These are phyloP conservation scores for Hemibagrus guttatus DNA, from an alignment of 2,797 vertebrate genomes.

Conservation along the genomic window DNA sequence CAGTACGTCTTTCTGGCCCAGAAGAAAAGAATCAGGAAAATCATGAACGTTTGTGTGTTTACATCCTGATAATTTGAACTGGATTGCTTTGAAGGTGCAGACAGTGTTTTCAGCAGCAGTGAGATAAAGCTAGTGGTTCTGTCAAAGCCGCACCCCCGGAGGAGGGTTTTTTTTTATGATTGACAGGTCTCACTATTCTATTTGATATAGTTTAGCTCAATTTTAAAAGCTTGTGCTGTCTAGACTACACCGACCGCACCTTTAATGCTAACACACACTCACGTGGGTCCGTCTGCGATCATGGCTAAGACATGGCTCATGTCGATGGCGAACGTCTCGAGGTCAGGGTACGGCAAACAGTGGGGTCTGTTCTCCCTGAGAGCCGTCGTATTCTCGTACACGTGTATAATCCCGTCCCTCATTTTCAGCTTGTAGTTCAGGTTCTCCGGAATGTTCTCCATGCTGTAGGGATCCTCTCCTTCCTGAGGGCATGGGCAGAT, in stretches of 20 bases:
- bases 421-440: slow-evolving; percentile 84
- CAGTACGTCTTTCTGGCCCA: slow-evolving; percentile 73
- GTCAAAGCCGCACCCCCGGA: background rate
- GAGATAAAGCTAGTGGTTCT: background rate
- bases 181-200: background rate
- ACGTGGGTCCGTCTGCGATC: slow-evolving; percentile 93
- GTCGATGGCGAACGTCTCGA: slow-evolving; percentile 93
- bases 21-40: background rate
- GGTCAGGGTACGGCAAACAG: slow-evolving; percentile 90
- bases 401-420: slow-evolving; percentile 86
- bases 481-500: slow-evolving; percentile 80
- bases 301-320: slow-evolving; percentile 91
- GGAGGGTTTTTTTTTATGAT: background rate
- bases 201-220: background rate
- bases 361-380: slow-evolving; percentile 78
- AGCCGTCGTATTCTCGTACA: slow-evolving; percentile 80
- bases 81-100: background rate
- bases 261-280: slow-evolving; percentile 61
- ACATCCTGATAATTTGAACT: background rate
- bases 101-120: background rate
- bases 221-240: background rate
- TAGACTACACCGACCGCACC: background rate
- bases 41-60: background rate
- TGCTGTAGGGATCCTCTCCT: slow-evolving; percentile 84
- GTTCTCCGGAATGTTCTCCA: slow-evolving; percentile 84